Evolutionary conservation across 35 echinoderm and acorn worm species (phyloP).

Genomic region (Anneissia japonica): DNA sequence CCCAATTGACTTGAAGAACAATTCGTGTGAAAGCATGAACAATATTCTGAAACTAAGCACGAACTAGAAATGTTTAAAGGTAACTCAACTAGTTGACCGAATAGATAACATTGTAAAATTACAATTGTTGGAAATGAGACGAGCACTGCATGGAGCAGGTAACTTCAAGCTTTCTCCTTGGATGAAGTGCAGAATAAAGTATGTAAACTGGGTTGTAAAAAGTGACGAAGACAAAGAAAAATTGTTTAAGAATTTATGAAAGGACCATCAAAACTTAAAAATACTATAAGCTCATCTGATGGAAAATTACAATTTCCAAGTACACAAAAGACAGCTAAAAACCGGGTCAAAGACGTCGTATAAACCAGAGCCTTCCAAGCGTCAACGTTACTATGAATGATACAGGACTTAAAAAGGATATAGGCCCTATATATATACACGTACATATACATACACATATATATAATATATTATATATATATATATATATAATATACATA

Average conservation of each 20-base stretch:
- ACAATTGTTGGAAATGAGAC: background rate
- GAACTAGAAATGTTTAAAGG: background rate
- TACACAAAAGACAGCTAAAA: background rate
- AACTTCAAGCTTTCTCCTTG: background rate
- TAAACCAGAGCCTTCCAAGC: too few species aligned
- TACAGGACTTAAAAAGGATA: too few species aligned
- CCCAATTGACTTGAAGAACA: background rate
- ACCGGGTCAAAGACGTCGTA: background rate
- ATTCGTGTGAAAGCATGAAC: conserved; percentile 23
- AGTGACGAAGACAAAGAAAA: background rate
- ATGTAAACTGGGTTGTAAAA: background rate
- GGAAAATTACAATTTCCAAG: background rate
- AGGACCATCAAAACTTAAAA: too few species aligned
- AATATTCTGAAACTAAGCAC: background rate
- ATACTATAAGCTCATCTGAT: too few species aligned
- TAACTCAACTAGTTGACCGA: background rate
- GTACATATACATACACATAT: too few species aligned
- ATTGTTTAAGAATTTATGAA: background rate
- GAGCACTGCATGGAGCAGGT: background rate
- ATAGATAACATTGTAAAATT: background rate
- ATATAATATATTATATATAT: too few species aligned
- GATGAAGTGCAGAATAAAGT: background rate
- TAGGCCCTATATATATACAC: too few species aligned
- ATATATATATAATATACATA: too few species aligned
- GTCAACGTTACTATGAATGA: too few species aligned